These are phyloP conservation scores for Takifugu bimaculatus DNA, from an alignment of 2,113 vertebrate species.

Conservation along the genomic window DNA sequence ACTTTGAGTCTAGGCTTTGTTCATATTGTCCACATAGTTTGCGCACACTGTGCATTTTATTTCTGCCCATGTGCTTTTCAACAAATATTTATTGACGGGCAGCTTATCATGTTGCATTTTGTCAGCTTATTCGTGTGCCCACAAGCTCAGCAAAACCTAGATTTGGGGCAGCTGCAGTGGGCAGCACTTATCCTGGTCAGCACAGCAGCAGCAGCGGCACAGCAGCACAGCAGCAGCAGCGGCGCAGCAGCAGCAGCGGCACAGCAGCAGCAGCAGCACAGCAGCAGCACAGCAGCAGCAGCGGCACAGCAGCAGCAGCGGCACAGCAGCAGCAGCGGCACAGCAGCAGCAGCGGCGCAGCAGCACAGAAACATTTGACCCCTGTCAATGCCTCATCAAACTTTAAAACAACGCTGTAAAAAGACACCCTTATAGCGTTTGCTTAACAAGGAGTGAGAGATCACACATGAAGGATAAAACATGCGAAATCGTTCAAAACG, in stretches of 20 bases:
- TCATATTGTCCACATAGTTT: neutral
- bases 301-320: constrained; percentile 18
- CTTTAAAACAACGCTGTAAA: too few relatives aligned
- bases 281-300: too few relatives aligned
- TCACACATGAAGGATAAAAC: too few relatives aligned
- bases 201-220: neutral
- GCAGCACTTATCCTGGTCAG: neutral
- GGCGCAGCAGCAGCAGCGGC: constrained; percentile 21
- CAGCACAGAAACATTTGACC: too few relatives aligned
- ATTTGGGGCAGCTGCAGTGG: constrained; percentile 26
- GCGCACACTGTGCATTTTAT: neutral
- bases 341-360: neutral
- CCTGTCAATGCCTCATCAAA: too few relatives aligned
- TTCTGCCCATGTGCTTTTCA: neutral
- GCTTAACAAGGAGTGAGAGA: too few relatives aligned
- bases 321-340: constrained; percentile 3
- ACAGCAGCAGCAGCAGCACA: neutral
- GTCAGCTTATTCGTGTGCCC: constrained; percentile 48
- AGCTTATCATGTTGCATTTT: constrained; percentile 14
- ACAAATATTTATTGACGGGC: constrained; percentile 7
- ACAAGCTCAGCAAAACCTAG: constrained; percentile 42
- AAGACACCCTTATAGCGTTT: too few relatives aligned
- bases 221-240: too few relatives aligned
- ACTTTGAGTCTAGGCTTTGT: neutral
- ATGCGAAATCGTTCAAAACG: too few relatives aligned